phyloP scores from a whole-genome alignment of 1,140 invertebrate genomes.

The Agrypnia vestita region DNA sequence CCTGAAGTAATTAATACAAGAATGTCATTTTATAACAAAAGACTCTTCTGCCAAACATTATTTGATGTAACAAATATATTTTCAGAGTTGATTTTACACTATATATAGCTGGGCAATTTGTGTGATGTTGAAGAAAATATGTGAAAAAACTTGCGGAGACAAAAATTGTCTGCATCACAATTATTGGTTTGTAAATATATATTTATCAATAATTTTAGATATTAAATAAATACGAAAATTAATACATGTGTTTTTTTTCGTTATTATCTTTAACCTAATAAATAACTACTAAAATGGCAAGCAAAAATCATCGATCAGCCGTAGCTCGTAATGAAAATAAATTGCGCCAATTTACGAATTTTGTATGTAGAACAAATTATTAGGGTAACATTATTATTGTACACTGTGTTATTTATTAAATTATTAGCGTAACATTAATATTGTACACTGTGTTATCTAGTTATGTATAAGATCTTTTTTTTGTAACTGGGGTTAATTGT shows the following conservation, averaged over 20 bases:
- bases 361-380: too few species aligned
- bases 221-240: slow-evolving; percentile 29
- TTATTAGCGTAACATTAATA: too few species aligned
- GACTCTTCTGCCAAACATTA: slow-evolving; percentile 3
- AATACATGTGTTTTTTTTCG: slow-evolving; percentile 8
- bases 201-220: slow-evolving; percentile 27
- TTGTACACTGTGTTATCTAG: too few species aligned
- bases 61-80: not conserved
- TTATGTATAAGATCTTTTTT: too few species aligned
- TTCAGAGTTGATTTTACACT: not conserved
- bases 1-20: not conserved
- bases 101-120: not conserved
- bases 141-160: not conserved
- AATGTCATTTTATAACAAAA: not conserved
- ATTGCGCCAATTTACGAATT: too few species aligned
- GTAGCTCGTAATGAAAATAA: too few species aligned
- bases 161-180: slow-evolving; percentile 14
- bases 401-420: too few species aligned
- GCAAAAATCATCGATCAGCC: too few species aligned
- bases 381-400: too few species aligned
- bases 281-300: too few species aligned
- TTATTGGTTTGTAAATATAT: slow-evolving; percentile 45
- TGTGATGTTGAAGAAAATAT: not conserved
- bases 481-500: too few species aligned
- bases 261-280: too few species aligned